Base-by-base conservation (phyloP, 2,113 vertebrate species). In the Acrocephalus arundinaceus region DNA sequence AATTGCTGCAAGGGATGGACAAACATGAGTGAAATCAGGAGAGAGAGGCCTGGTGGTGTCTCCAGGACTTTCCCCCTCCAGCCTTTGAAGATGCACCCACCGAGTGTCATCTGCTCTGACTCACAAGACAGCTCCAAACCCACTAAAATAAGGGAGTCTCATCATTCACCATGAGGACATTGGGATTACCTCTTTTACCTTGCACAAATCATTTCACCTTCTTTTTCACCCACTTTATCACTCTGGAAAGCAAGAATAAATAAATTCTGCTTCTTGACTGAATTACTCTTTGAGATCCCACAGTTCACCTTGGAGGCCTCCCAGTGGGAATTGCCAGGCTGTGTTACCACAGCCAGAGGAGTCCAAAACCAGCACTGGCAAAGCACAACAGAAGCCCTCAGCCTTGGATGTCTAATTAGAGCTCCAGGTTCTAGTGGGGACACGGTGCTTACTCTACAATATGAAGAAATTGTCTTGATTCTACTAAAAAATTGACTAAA, bases 91-190 rank as follows among this genome's bases (percentile, higher is more conserved):
- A 62, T 4, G 6, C 0, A 41, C 4, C 27, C 49, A 52, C 24
- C 0, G 1, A 41, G 31, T 11, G 4, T 22, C n/a, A 11, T 6
- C 19, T 20, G 5, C 22, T 27, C 27, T 1, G 1, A 19, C 6
- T 27, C 43, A 41, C 23, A 52, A 54, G 14, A 41, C 27, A 25
- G 21, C 25, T 80, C 20, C 67, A 74, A 70, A 88, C 2, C n/a
- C 58, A 41, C 46, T 7, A 4, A 30, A 35, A 15, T 15, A 3
- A 62, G 48, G 6, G 20, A 23, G 43, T 2, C 30, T 41, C 79
- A 23, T 48, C 22, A 33, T 11, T 39, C 67, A 43, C 1, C 1
- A 22, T 1, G 10, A 71, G 15, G 23, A 35, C 6, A 72, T 66
- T 1, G 41, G 35, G 9, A 31, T 65, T 27, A 12, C 8, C 24